A percentile compares a stretch with the other conserved stretches of the same genome.
These are phyloP conservation scores for Atherix ibis DNA, from an alignment of 2,888 invertebrate genomes.

Conservation along the genomic window DNA sequence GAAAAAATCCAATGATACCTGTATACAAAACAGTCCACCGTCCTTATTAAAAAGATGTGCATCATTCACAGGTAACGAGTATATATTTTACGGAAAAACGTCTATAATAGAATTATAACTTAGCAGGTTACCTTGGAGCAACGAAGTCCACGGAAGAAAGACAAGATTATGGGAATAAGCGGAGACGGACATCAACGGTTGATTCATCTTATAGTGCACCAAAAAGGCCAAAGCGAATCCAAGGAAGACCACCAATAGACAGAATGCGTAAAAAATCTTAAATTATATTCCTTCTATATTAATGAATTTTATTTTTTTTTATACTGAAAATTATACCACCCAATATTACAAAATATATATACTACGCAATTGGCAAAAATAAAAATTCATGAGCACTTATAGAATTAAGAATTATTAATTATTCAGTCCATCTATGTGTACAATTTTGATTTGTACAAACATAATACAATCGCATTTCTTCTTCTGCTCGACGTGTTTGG, in stretches of 20 bases:
- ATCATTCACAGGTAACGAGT: conserved; percentile 9
- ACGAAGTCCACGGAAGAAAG: conserved; percentile 15
- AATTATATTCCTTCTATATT: background rate
- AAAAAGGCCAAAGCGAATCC: conserved; percentile 25
- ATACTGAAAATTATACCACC: background rate
- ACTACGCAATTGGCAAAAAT: background rate
- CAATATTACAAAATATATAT: conserved; percentile 1
- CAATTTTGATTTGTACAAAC: conserved; percentile 88
- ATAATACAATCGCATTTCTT: conserved; percentile 95
- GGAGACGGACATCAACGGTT: conserved; percentile 19
- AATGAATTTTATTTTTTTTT: background rate
- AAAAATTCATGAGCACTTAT: too few relatives aligned
- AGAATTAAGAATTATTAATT: too few relatives aligned
- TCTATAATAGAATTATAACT: conserved; percentile 3
- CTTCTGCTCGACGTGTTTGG: conserved; percentile 90
- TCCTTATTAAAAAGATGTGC: conserved; percentile 9
- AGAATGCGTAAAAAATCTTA: conserved; percentile 20
- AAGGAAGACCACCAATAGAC: conserved; percentile 25
- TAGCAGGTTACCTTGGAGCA: conserved; percentile 23
- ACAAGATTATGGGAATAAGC: conserved; percentile 23
- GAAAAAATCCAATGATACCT: background rate
- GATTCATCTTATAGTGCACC: conserved; percentile 10
- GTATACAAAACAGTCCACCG: background rate
- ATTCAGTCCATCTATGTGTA: conserved; percentile 94
- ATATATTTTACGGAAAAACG: background rate